phyloP scores from a whole-genome alignment of 2,113 vertebrate species.

The Semnornis frantzii region DNA sequence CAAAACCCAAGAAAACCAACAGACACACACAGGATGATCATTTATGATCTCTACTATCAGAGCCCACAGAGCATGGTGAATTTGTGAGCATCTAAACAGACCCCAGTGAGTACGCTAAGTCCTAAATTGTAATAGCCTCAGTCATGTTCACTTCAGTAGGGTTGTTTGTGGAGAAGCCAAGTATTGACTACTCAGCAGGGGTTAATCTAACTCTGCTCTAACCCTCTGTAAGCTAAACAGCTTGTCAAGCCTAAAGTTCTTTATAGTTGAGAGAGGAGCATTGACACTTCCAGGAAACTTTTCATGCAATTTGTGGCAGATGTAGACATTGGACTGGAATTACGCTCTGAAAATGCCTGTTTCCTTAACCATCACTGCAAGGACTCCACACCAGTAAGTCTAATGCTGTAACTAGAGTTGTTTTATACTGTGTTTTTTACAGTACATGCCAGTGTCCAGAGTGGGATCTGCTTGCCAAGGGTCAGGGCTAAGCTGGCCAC shows the following conservation, averaged over 20 bases:
- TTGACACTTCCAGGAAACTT: not conserved
- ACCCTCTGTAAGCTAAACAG: not conserved
- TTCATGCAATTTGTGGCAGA: not conserved
- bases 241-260: not conserved
- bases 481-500: too few relatives aligned
- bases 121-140: not conserved
- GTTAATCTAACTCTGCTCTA: not conserved
- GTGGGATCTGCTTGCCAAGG: not conserved
- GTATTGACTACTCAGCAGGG: not conserved
- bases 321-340: not conserved
- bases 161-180: not conserved
- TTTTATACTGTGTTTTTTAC: not conserved
- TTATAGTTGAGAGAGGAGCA: not conserved
- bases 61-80: not conserved
- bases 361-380: not conserved
- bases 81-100: not conserved
- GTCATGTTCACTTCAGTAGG: not conserved
- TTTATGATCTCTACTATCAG: conserved; percentile 3
- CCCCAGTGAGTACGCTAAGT: not conserved
- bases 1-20: conserved; percentile 13
- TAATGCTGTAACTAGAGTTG: not conserved
- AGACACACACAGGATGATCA: not conserved
- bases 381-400: not conserved
- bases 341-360: not conserved
- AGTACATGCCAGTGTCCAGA: not conserved